A percentile compares a stretch with the other conserved stretches of the same genome.
phyloP scores from a whole-genome alignment of 2,888 invertebrate species.

The Zhuqinia jingwanae region DNA sequence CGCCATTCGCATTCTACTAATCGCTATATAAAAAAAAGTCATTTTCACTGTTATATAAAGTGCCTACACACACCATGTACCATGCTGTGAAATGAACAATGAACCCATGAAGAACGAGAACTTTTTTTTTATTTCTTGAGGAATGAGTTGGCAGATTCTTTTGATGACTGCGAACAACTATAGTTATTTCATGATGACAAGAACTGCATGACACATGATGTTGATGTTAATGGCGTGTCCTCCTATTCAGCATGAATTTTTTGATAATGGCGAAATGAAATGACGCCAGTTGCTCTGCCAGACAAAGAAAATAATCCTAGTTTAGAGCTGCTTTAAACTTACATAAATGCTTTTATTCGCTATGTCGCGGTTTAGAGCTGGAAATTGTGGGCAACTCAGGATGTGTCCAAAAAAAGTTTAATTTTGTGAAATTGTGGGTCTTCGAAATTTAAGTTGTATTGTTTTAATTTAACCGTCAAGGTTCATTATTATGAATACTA shows the following conservation, averaged over 20 bases:
- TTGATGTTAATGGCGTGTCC: slow-evolving; percentile 40
- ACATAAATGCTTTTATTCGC: no score
- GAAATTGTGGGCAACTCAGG: no score
- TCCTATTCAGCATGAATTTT: slow-evolving; percentile 17
- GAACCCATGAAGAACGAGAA: slow-evolving; percentile 41
- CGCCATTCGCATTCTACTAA: slow-evolving; percentile 48
- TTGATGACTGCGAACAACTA: slow-evolving; percentile 34
- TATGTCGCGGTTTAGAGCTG: no score
- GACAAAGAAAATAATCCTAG: no score
- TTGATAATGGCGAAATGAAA: no score
- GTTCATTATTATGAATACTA: no score
- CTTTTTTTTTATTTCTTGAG: slow-evolving; percentile 33
- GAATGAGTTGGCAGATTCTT: slow-evolving; percentile 60
- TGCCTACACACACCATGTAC: background rate
- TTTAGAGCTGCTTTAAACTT: no score
- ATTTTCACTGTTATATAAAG: slow-evolving; percentile 6
- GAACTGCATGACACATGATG: background rate
- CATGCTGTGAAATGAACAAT: slow-evolving; percentile 56
- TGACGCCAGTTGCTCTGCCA: no score
- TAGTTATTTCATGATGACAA: slow-evolving; percentile 57
- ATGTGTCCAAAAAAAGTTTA: no score
- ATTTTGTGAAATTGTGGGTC: no score
- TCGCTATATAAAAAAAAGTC: slow-evolving; percentile 1
- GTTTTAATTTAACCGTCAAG: no score
- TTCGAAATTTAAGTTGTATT: no score